Evolutionary conservation across 2,888 invertebrate species (phyloP), one percentile per base, ranked within the genome.

Genomic region (Catocala nupta): DNA sequence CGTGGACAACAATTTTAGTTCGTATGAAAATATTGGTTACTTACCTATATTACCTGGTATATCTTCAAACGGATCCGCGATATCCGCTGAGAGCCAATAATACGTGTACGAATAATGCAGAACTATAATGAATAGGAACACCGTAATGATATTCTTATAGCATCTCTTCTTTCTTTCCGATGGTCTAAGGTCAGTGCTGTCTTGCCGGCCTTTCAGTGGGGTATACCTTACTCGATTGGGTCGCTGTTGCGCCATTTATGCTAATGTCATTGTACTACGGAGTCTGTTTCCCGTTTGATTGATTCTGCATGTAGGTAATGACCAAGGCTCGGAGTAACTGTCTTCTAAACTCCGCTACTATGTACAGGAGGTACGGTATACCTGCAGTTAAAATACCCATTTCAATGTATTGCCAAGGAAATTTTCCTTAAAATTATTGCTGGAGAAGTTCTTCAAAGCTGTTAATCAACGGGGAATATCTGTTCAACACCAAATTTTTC

Each of bases 151-250:
- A 33, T 63, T 63, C 16, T 53, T 63, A 36, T 48, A 57, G 0
- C 39, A 57, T 8, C 42, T 13, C n/a, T 4, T 57, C 39, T 34
- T 53, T 10, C 10, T 25, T 44, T 53, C 57, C 0, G 42, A 9
- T 9, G 36, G 36, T 39, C 36, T 39, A 9, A 9, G 6, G 36
- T 39, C 36, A 3, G 6, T 1, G 36, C 36, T 8, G 8, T 9
- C 36, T 8, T 9, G 36, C 6, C 73, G 74, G 49, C 70, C 75
- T 65, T 62, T 49, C 42, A 62, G 33, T 2, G 44, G 45, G n/a
- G 12, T 56, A 12, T 53, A 53, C 13, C 13, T 52, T n/a, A 13
- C 33, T 5, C 57, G 55, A 10, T 36, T 53, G 10, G 12, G 11
- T 56, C 52, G 56, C 13, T 16, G 4, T 1, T 12, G 6, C 16